These are phyloP conservation scores for Papilio machaon DNA, from an alignment of 1,140 invertebrate species.

Conservation along the genomic window DNA sequence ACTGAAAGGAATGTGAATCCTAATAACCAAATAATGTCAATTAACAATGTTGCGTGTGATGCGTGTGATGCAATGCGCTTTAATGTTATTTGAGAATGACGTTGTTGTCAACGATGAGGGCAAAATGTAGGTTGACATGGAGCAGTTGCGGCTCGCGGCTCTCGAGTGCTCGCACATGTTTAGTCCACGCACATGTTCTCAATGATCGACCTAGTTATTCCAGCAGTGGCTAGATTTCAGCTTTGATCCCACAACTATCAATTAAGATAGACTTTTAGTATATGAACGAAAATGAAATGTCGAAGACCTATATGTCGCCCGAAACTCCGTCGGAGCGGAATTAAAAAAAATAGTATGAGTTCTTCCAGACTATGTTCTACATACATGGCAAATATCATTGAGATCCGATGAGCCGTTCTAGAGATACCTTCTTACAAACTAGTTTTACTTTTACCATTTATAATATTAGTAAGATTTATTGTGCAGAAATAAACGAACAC, in stretches of 20 bases:
- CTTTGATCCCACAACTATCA: neutral
- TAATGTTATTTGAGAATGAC: slow-evolving; percentile 9
- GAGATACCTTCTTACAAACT: no score
- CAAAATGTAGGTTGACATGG: slow-evolving; percentile 24
- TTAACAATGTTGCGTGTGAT: neutral
- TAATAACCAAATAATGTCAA: neutral
- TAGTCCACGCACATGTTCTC: neutral
- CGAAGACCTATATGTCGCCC: no score
- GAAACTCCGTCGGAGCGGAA: no score
- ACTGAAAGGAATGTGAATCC: neutral
- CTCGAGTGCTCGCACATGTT: slow-evolving; percentile 11
- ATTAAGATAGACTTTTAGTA: neutral
- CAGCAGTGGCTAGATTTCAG: neutral
- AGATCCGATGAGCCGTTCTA: no score
- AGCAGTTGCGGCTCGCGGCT: neutral
- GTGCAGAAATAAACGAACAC: no score
- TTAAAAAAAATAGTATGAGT: no score
- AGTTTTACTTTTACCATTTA: no score
- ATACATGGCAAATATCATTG: no score
- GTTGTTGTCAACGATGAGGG: slow-evolving; percentile 10
- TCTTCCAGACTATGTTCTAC: no score
- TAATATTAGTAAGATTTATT: no score
- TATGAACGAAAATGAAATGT: neutral
- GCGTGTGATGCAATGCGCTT: slow-evolving; percentile 11
- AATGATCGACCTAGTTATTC: slow-evolving; percentile 14